Percentiles rank a stretch among this genome's conserved stretches.
These are phyloP conservation scores for Agrochola circellaris DNA, from an alignment of 2,888 invertebrate species.

Conservation along the genomic window DNA sequence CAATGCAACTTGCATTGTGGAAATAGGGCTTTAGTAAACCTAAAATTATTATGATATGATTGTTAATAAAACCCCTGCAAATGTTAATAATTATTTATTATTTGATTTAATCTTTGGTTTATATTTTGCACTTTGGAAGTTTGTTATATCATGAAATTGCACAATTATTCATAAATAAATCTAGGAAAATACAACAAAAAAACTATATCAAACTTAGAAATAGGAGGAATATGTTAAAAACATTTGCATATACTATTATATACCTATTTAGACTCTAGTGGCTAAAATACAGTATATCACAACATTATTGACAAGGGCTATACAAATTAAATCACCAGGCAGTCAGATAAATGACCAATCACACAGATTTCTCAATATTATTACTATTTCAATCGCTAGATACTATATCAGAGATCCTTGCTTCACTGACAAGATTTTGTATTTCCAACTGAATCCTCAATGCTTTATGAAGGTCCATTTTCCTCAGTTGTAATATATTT, in stretches of 20 bases:
- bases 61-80: constrained; percentile 20
- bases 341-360: neutral
- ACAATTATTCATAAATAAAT: constrained; percentile 22
- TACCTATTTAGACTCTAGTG: neutral
- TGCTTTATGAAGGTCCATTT: constrained; percentile 78
- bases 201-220: neutral
- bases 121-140: constrained; percentile 53
- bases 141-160: constrained; percentile 30
- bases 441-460: constrained; percentile 79
- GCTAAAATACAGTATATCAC: constrained; percentile 36
- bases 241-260: neutral
- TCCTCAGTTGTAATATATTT: constrained; percentile 81
- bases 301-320: constrained; percentile 29
- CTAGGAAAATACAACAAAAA: constrained; percentile 10
- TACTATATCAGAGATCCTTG: constrained; percentile 75
- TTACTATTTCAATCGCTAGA: constrained; percentile 54
- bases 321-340: neutral
- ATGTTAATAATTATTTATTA: constrained; percentile 6
- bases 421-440: constrained; percentile 80
- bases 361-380: neutral
- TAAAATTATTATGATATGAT: neutral
- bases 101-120: constrained; percentile 48
- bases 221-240: neutral
- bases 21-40: neutral
- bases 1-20: neutral